phyloP scores from a whole-genome alignment of 2,797 vertebrate species.

The Pygocentrus nattereri region DNA sequence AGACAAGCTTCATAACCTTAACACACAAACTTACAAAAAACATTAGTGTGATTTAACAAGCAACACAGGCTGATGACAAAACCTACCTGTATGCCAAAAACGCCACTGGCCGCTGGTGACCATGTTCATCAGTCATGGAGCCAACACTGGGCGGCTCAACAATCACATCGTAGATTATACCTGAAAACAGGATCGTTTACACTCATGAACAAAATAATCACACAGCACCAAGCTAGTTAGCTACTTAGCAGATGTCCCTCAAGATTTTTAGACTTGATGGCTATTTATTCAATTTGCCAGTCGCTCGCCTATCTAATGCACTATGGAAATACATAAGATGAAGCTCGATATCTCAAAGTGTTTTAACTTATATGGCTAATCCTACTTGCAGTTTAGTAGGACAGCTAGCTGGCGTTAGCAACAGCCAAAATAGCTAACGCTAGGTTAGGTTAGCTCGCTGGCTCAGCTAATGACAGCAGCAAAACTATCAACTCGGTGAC shows the following conservation, averaged over 20 bases:
- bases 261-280: too few species aligned
- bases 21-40: too few species aligned
- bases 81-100: constrained; percentile 95
- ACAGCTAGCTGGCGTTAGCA: neutral
- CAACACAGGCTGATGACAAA: neutral
- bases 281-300: too few species aligned
- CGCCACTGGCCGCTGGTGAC: constrained; percentile 96
- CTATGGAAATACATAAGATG: neutral
- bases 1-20: too few species aligned
- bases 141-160: constrained; percentile 98
- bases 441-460: neutral
- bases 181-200: constrained; percentile 65
- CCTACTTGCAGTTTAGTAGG: too few species aligned
- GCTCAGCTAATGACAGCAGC: neutral
- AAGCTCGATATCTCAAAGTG: neutral
- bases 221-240: neutral
- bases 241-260: too few species aligned
- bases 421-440: neutral
- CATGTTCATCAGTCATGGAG: constrained; percentile 98
- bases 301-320: neutral
- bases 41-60: too few species aligned
- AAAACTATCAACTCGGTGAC: neutral
- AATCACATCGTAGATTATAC: constrained; percentile 98
- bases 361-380: too few species aligned
- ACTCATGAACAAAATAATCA: neutral